Conservation (phyloP, 2,113 vertebrate genomes). For the Aegithalos caudatus region DNA sequence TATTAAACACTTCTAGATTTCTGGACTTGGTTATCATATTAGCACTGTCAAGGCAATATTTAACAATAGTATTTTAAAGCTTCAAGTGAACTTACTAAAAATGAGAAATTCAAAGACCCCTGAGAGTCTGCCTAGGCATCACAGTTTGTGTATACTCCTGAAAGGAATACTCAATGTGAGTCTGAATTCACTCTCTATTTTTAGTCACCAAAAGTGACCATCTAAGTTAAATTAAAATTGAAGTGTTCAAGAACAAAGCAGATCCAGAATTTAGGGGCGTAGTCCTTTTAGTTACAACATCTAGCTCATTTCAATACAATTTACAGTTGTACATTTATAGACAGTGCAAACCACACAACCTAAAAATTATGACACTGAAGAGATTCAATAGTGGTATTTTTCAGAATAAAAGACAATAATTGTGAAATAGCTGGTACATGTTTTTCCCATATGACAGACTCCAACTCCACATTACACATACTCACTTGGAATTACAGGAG, state of each 20-base stretch:
- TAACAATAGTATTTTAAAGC: background rate
- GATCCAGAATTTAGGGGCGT: rapidly evolving
- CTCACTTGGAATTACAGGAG: background rate
- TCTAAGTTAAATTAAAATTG: background rate
- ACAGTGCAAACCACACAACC: background rate
- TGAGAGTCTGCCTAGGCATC: background rate
- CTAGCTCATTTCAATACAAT: background rate
- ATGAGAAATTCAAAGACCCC: background rate
- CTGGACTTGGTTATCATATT: background rate
- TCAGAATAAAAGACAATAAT: background rate
- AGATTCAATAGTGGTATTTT: background rate
- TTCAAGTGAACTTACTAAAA: background rate
- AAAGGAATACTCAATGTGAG: background rate
- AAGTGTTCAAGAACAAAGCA: background rate
- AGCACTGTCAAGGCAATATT: background rate
- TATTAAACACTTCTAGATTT: background rate
- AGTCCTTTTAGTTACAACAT: background rate
- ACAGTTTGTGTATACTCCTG: background rate
- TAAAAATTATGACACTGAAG: background rate
- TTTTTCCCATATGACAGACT: background rate
- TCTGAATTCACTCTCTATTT: background rate
- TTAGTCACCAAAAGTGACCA: background rate
- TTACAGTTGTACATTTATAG: background rate
- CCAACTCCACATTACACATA: background rate
- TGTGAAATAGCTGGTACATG: background rate